Evolutionary conservation across 2,113 vertebrate genomes (phyloP).

Genomic region (Lasiurus cinereus): DNA sequence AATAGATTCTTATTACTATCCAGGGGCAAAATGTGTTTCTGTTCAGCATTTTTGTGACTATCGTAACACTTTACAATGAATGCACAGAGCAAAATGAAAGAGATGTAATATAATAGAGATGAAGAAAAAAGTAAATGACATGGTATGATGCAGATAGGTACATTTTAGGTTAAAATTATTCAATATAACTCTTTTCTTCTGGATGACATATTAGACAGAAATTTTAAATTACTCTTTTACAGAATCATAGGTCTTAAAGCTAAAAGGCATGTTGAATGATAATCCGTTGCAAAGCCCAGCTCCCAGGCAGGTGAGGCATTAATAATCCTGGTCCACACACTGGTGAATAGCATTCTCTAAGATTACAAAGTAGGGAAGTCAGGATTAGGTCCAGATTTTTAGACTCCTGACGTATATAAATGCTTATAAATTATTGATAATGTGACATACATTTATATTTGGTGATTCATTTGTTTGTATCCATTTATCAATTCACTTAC

Average conservation of each 20-base stretch:
- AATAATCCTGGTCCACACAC: background rate
- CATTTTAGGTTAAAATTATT: constrained; percentile 69
- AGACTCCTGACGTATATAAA: background rate
- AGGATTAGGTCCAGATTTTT: background rate
- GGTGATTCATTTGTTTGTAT: background rate
- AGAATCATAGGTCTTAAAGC: constrained; percentile 59
- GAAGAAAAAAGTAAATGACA: constrained; percentile 66
- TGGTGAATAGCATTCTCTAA: constrained; percentile 1
- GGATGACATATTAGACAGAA: constrained; percentile 57
- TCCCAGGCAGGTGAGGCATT: background rate
- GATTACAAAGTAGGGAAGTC: constrained; percentile 1
- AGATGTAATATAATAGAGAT: constrained; percentile 54
- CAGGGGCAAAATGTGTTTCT: constrained; percentile 82
- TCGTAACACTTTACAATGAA: constrained; percentile 70
- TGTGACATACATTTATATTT: background rate
- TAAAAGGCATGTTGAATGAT: constrained; percentile 56
- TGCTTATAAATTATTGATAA: background rate
- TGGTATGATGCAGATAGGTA: background rate
- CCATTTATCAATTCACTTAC: background rate
- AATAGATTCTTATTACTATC: constrained; percentile 84
- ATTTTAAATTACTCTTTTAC: constrained; percentile 69
- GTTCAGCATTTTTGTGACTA: constrained; percentile 69
- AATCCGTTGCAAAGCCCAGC: constrained; percentile 25
- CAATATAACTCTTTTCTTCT: constrained; percentile 29
- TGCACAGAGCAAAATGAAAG: constrained; percentile 74